phyloP scores from a whole-genome alignment of 2,113 vertebrate genomes.

The Hemiprocne comata region DNA sequence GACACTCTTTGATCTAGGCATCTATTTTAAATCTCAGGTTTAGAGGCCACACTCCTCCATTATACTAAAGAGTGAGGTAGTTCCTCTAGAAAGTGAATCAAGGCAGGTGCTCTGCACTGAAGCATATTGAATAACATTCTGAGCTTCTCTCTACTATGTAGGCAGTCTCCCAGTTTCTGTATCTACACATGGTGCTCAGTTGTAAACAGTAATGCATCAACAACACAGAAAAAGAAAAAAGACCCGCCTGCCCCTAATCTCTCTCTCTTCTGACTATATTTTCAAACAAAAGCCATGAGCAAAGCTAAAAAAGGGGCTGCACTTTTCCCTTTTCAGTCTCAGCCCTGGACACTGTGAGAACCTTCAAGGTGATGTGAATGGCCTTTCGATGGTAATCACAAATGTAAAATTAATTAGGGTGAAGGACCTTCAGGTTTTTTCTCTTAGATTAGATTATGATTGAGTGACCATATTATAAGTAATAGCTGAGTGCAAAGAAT shows the following conservation, averaged over 20 bases:
- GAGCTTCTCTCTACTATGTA: background rate
- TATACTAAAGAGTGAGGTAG: background rate
- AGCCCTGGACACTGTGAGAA: background rate
- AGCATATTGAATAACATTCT: background rate
- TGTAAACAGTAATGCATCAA: background rate
- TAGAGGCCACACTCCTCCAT: background rate
- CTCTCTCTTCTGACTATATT: background rate
- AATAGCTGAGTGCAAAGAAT: background rate
- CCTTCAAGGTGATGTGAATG: background rate
- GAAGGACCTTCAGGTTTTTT: background rate
- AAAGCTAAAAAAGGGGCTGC: background rate
- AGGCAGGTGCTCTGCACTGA: background rate
- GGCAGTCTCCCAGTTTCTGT: background rate
- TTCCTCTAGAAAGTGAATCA: background rate
- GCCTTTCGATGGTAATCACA: background rate
- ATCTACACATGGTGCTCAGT: background rate
- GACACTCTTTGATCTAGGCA: background rate
- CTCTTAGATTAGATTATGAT: background rate
- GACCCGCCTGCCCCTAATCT: fast-evolving
- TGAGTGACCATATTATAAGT: background rate
- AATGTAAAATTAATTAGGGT: background rate
- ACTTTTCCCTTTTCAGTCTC: background rate
- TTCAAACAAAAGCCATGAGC: background rate
- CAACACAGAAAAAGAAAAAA: background rate
- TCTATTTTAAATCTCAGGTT: background rate